Percentiles rank a stretch among this genome's conserved stretches.
phyloP scores from a whole-genome alignment of 2,888 invertebrate genomes.

The Biston stratarius region DNA sequence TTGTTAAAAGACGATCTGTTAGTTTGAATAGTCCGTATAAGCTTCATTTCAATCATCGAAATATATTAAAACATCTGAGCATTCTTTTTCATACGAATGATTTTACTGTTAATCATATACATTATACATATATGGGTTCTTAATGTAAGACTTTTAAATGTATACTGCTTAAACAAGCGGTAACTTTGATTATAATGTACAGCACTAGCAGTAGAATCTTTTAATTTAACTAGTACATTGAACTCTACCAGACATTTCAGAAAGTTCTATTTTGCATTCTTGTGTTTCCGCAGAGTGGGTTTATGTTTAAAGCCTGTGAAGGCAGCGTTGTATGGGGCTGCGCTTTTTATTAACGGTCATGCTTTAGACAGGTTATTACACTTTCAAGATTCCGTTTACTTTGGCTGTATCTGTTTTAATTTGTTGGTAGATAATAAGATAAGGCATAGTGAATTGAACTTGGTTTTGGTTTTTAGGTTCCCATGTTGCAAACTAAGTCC shows the following conservation, averaged over 20 bases:
- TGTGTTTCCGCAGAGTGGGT: constrained; percentile 33
- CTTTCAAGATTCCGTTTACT: constrained; percentile 51
- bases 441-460: background rate
- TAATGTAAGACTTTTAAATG: background rate
- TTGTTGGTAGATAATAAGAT: background rate
- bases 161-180: background rate
- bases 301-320: constrained; percentile 42
- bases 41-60: background rate
- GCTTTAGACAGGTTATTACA: constrained; percentile 56
- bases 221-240: constrained; percentile 16
- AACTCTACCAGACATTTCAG: constrained; percentile 17
- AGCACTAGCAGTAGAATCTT: constrained; percentile 2
- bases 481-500: no score
- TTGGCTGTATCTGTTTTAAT: constrained; percentile 42
- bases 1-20: constrained; percentile 5
- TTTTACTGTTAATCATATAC: background rate
- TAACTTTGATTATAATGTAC: background rate
- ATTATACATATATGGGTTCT: background rate
- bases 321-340: constrained; percentile 56
- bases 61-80: background rate
- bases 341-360: constrained; percentile 53
- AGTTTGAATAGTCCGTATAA: constrained; percentile 2
- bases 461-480: background rate
- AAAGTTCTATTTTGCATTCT: constrained; percentile 17
- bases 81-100: background rate